Evolutionary conservation across 2,888 invertebrate species (phyloP), one percentile per base, ranked within the genome.

Genomic region (Agriopis leucophaearia): DNA sequence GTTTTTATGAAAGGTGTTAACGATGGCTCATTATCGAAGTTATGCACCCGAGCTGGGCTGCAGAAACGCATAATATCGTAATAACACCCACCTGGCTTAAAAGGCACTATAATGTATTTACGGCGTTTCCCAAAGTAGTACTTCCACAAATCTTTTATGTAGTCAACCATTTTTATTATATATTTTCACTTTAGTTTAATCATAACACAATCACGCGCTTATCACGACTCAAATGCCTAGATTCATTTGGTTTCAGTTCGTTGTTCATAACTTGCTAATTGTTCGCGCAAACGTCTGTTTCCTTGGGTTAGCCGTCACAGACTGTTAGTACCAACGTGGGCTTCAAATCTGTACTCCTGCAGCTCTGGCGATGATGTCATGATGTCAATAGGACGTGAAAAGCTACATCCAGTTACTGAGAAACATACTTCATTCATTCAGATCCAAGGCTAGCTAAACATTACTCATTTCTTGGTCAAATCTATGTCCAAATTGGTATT

Each of bases 361-460:
- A 82, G 84, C 82, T 77, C 77, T 71, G 76, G 75, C 71, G 87
- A 78, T 93, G 93, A 93, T 93, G 91, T 93, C 93, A 93, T 86
- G 78, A 75, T 78, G 81, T 80, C 86, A 87, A 88, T 84, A 86
- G 79, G 77, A 78, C 74, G 74, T 78, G 75, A 85, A 87, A 87
- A 87, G 77, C 80, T 88, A 80, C 78, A 80, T 79, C 80, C 70
- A 77, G 77, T 77, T 64, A 87, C 86, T 75, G 74, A 85, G 87
- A 88, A 89, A 78, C 75, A 71, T 72, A 81, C 77, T 81, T 69
- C 78, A 78, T 81, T 80, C 83, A 85, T 85, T 84, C 64, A 69
- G 69, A 64, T 74, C 74, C 80, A 83, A 83, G 81, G 81, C 72
- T 78, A 70, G 62, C 65, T 69, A 65, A 71, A 75, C 65, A 78